Base-by-base conservation (phyloP, 2,113 vertebrate species). In the Montifringilla adamsi region DNA sequence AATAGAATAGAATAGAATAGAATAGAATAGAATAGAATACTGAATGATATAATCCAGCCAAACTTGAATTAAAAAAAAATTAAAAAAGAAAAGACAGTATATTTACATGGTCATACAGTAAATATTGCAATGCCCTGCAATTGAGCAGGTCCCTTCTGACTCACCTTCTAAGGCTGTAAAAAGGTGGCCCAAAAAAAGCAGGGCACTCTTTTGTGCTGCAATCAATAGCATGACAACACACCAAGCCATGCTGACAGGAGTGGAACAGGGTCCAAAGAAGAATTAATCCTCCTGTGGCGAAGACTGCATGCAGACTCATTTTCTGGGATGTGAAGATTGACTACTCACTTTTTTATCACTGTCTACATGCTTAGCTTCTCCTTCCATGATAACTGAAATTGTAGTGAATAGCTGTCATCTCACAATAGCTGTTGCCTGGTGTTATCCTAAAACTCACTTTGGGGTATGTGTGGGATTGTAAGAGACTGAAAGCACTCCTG, bases 41-140 rank as follows among this genome's bases (percentile, higher is more conserved):
- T 35, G 6, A 86, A 44, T 35, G 0, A n/a, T 37, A 13, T 14
- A 17, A n/a, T 43, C 5, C 49, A 37, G 3, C 1, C 12, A 53
- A 82, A 78, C 1, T 10, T n/a, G 6, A 21, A 27, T 31, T 43
- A 0, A 5, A 31, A 66, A 58, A 30, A 15, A 4, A 1, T 2
- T 4, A 31, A 24, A 46, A 41, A n/a, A 39, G 0, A 11, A 63
- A 56, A 62, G 0, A 30, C 18, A 35, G 1, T n/a, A 2, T 63
- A 37, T 78, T 84, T 77, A 31, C 11, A 19, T 59, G 15, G 3
- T 84, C 39, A 31, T 37, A 46, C 4, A 62, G 7, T 26, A 91
- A 87, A 89, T 81, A 39, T 4, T 53, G 1, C 8, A 62, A 4
- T 28, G 12, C 23, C 31, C 27, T 87, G 10, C 5, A 75, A 6